A percentile compares a stretch with the other conserved stretches of the same genome.
Evolutionary conservation across 2,888 invertebrate species (phyloP).

Genomic region (Parnassius mnemosyne): DNA sequence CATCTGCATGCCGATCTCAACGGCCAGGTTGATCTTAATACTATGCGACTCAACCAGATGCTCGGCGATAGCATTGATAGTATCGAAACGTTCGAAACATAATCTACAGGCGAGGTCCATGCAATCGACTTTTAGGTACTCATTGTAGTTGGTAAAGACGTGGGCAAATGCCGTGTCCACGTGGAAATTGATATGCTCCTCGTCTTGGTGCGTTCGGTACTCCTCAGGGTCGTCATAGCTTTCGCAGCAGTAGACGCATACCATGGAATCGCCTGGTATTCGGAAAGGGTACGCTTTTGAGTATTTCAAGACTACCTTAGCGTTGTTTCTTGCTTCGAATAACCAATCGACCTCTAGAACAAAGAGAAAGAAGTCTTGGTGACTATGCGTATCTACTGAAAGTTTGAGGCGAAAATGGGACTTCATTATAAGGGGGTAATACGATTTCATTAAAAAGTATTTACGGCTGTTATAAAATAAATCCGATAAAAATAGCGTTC

Average conservation of each 20-base stretch:
- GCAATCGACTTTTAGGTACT: constrained; percentile 51
- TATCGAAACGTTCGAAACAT: constrained; percentile 42
- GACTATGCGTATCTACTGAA: constrained; percentile 33
- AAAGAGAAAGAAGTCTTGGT: constrained; percentile 51
- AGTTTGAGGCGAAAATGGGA: constrained; percentile 12
- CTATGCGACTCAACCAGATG: constrained; percentile 46
- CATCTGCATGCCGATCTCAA: constrained; percentile 52
- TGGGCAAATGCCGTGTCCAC: constrained; percentile 49
- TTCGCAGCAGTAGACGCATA: constrained; percentile 61
- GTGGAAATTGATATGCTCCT: constrained; percentile 46
- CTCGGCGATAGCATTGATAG: constrained; percentile 37
- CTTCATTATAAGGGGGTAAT: neutral
- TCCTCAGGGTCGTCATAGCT: constrained; percentile 45
- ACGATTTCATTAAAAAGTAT: too few species aligned
- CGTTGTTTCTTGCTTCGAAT: constrained; percentile 59
- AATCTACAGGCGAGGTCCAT: constrained; percentile 53
- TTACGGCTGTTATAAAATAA: too few species aligned
- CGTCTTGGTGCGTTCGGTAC: constrained; percentile 54
- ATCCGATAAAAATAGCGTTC: too few species aligned
- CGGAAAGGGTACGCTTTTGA: constrained; percentile 63
- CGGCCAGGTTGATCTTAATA: constrained; percentile 42
- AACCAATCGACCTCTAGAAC: constrained; percentile 64
- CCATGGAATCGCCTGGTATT: constrained; percentile 52
- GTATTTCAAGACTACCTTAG: constrained; percentile 56
- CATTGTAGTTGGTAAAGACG: constrained; percentile 35